These are phyloP conservation scores for Dicyrtomina minuta DNA, from an alignment of 2,888 invertebrate species.

Conservation along the genomic window DNA sequence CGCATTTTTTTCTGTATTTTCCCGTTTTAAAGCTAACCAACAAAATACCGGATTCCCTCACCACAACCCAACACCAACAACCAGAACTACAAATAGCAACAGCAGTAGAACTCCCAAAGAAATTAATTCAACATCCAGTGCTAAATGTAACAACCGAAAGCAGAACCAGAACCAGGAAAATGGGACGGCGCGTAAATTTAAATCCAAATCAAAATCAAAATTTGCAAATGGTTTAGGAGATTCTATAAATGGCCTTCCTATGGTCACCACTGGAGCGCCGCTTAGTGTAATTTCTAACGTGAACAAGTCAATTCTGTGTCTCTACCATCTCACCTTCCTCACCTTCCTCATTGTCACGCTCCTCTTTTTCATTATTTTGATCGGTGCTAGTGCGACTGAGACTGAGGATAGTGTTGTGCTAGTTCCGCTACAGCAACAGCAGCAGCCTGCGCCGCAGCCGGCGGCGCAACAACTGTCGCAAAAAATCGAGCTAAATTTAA, in stretches of 20 bases:
- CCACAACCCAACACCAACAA: too few relatives aligned
- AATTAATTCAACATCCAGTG: too few relatives aligned
- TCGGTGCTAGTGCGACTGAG: slow-evolving; percentile 27
- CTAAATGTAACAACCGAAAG: too few relatives aligned
- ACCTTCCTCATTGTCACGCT: slow-evolving; percentile 29
- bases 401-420: background rate
- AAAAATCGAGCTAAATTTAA: background rate
- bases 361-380: slow-evolving; percentile 29
- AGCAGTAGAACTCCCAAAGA: too few relatives aligned
- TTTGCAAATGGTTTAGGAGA: background rate
- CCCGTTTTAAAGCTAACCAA: too few relatives aligned
- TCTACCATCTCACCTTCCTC: slow-evolving; percentile 31
- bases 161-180: too few relatives aligned
- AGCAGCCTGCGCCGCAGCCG: background rate
- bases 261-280: background rate
- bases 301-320: slow-evolving; percentile 23
- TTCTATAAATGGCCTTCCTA: background rate
- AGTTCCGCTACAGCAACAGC: too few relatives aligned
- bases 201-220: too few relatives aligned
- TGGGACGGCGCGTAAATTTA: too few relatives aligned
- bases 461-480: background rate
- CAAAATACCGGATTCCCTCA: too few relatives aligned
- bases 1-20: too few relatives aligned
- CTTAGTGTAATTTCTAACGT: background rate
- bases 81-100: too few relatives aligned